Percentiles rank a stretch among this genome's conserved stretches.
Conservation (phyloP, 2,113 vertebrate genomes). For the Phaethornis superciliosus region DNA sequence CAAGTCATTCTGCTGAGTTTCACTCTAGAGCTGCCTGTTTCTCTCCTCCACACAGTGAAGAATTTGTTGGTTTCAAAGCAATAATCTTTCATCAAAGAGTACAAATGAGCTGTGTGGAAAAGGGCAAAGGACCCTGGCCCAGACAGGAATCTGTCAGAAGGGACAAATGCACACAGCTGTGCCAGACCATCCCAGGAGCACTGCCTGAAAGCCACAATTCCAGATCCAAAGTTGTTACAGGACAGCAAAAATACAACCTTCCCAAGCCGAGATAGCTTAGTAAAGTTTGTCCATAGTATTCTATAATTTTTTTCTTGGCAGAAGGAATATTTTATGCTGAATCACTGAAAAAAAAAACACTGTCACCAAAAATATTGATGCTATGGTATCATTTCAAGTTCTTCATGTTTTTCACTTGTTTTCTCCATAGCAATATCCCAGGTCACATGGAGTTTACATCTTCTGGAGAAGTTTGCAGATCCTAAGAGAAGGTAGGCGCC, state of each 20-base stretch:
- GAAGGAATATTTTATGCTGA: background rate
- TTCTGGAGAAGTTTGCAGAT: background rate
- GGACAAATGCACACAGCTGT: background rate
- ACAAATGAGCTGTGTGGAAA: background rate
- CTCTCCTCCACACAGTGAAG: background rate
- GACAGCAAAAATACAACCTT: background rate
- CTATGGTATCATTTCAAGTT: background rate
- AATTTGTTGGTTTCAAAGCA: background rate
- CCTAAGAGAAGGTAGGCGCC: background rate
- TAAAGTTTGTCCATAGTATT: background rate
- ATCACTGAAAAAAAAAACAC: background rate
- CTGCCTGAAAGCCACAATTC: background rate
- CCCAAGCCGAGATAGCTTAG: background rate
- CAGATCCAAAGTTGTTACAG: background rate
- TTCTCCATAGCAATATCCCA: background rate
- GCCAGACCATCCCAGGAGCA: background rate
- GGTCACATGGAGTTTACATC: background rate
- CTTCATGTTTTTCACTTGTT: background rate
- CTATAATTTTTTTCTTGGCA: background rate
- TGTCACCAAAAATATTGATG: background rate
- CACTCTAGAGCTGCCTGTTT: background rate
- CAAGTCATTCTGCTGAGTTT: background rate
- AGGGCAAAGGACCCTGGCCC: background rate
- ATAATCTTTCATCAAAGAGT: background rate
- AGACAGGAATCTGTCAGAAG: background rate